Percentiles rank a stretch among this genome's conserved stretches.
Evolutionary conservation across 2,888 invertebrate genomes (phyloP).

Genomic region (Mylabris sibirica): DNA sequence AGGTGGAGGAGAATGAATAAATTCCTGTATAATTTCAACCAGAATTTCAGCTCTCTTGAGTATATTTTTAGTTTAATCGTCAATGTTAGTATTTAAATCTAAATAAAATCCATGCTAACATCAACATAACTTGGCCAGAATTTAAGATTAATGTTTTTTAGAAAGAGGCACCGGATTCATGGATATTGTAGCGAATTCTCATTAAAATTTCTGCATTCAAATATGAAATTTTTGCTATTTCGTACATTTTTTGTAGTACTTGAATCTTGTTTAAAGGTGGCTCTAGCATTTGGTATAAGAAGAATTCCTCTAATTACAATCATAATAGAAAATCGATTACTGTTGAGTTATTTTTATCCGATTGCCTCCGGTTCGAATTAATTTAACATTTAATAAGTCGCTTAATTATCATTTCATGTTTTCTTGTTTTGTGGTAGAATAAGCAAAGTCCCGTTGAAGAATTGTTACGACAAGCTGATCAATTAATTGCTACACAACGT

Average conservation of each 20-base stretch:
- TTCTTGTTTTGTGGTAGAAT: constrained; percentile 65
- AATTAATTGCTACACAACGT: constrained; percentile 78
- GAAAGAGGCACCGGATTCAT: background rate
- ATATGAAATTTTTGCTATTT: too few relatives aligned
- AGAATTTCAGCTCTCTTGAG: constrained; percentile 17
- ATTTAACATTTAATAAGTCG: constrained; percentile 14
- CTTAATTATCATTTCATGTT: constrained; percentile 14
- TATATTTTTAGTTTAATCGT: constrained; percentile 32
- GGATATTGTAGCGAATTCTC: background rate
- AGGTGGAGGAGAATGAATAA: background rate
- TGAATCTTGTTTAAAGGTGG: too few relatives aligned
- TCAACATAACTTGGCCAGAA: background rate
- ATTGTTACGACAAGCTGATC: constrained; percentile 85
- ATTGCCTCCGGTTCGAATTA: background rate
- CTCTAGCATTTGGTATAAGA: too few relatives aligned
- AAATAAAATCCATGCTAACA: constrained; percentile 26
- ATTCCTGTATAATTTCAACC: constrained; percentile 8
- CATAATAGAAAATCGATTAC: background rate
- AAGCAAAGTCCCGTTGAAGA: constrained; percentile 91
- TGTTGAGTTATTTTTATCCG: background rate
- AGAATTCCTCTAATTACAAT: constrained; percentile 16
- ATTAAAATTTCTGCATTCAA: background rate
- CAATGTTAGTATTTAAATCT: constrained; percentile 29
- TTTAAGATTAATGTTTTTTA: background rate
- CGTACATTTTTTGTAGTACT: too few relatives aligned